Conservation (phyloP, 2,888 invertebrate genomes). For the Phaonia tiefii region DNA sequence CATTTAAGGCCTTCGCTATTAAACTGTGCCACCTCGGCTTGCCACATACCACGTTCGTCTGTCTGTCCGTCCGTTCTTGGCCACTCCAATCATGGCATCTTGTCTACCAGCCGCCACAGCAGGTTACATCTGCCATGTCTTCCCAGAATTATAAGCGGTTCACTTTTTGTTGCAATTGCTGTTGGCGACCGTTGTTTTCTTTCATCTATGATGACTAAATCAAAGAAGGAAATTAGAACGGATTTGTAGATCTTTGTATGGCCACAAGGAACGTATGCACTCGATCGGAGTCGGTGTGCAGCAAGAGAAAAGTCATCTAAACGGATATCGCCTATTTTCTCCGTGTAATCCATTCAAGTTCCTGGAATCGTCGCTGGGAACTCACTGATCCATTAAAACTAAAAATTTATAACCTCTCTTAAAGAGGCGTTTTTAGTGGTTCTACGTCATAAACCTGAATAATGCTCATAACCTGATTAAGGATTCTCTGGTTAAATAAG, state of each 20-base stretch:
- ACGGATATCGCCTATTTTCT: conserved; percentile 29
- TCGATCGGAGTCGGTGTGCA: background rate
- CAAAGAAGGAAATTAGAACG: conserved; percentile 65
- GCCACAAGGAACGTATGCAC: conserved; percentile 49
- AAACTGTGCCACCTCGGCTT: conserved; percentile 59
- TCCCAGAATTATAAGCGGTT: conserved; percentile 37
- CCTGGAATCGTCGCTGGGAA: background rate
- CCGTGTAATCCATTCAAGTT: too few species aligned
- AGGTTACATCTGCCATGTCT: conserved; percentile 44
- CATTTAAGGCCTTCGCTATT: conserved; percentile 42
- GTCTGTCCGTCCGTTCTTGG: background rate
- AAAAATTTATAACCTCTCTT: too few species aligned
- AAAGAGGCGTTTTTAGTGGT: too few species aligned
- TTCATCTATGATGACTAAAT: conserved; percentile 49
- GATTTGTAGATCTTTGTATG: conserved; percentile 58
- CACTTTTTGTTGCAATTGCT: conserved; percentile 18
- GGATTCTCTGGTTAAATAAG: too few species aligned
- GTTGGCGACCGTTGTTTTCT: conserved; percentile 35
- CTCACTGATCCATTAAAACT: conserved; percentile 21
- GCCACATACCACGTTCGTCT: conserved; percentile 2
- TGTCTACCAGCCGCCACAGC: conserved; percentile 25
- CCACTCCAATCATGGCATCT: conserved; percentile 46
- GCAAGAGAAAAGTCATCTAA: conserved; percentile 17
- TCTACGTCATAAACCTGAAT: too few species aligned
- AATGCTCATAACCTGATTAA: too few species aligned